These are phyloP conservation scores for Sphaerodactylus townsendi DNA, from an alignment of 2,113 vertebrate species.

Conservation along the genomic window DNA sequence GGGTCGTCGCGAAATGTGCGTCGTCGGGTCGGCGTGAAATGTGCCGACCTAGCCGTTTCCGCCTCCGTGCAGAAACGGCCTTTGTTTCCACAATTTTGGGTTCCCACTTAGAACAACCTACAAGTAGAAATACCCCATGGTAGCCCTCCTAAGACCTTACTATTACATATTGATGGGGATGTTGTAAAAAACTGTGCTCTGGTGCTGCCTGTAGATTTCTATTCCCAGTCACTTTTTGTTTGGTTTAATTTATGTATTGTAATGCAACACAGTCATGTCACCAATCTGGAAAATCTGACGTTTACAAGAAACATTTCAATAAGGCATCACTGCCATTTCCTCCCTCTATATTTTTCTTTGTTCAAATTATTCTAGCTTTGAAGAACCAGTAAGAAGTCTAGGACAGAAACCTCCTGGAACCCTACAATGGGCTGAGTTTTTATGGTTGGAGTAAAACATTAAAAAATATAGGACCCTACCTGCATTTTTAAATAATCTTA, in stretches of 20 bases:
- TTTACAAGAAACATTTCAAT: neutral
- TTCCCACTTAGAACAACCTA: neutral
- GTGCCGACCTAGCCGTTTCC: no score
- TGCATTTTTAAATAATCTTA: neutral
- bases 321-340: neutral
- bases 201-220: neutral
- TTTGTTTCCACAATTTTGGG: conserved; percentile 17
- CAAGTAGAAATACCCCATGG: neutral
- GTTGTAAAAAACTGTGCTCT: neutral
- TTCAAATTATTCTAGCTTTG: neutral
- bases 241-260: neutral
- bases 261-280: neutral
- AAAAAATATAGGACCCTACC: neutral
- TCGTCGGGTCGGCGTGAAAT: no score
- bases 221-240: neutral
- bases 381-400: neutral
- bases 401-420: neutral
- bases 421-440: neutral
- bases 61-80: no score
- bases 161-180: neutral
- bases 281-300: neutral
- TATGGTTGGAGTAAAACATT: no score
- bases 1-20: no score
- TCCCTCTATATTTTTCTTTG: neutral
- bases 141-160: neutral